Percentiles rank a stretch among this genome's conserved stretches.
Evolutionary conservation across 2,797 vertebrate genomes (phyloP).

Genomic region (Cynopterus sphinx): DNA sequence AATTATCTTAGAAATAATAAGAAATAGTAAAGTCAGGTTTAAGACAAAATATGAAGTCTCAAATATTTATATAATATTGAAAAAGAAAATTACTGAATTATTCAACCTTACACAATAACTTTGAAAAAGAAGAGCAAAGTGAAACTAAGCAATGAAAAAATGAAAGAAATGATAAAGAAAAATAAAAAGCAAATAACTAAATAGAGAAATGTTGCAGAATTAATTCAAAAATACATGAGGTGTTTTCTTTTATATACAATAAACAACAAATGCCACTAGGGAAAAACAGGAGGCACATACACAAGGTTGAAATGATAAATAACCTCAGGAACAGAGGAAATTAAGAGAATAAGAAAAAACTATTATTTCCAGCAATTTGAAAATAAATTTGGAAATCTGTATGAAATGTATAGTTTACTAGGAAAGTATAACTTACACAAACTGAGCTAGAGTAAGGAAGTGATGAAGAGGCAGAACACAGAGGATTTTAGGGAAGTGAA

Average conservation of each 20-base stretch:
- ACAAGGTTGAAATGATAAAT: neutral
- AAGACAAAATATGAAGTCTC: neutral
- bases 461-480: neutral
- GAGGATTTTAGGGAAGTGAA: neutral
- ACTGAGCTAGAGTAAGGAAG: neutral
- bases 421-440: neutral
- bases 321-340: neutral
- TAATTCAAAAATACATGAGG: neutral
- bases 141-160: neutral
- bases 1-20: neutral
- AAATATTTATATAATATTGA: neutral
- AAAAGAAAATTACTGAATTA: neutral
- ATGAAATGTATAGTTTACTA: neutral
- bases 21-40: neutral
- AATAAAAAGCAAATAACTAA: neutral
- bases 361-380: neutral
- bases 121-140: conserved; percentile 10
- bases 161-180: neutral
- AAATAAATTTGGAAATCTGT: neutral
- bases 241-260: neutral
- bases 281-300: neutral
- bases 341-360: neutral
- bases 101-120: neutral
- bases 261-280: neutral
- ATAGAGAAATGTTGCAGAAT: neutral